Evolutionary conservation across 23 tunicate genomes (phyloP), one percentile per base, ranked within the genome.

Genomic region (Oikopleura vanhoeffeni): DNA sequence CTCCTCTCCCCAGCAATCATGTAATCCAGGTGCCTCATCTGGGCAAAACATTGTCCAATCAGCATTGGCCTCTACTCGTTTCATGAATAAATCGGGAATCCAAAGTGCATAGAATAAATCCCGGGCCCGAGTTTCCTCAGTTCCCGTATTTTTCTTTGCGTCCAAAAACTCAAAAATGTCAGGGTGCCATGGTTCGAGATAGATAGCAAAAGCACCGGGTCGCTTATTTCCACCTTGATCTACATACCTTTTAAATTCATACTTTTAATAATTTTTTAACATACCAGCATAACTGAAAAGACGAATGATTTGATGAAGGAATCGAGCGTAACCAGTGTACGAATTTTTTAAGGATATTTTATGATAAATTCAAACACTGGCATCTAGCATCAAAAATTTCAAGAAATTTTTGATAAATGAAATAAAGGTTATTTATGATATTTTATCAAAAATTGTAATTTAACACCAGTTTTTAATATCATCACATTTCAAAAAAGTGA

Each of bases 211-310:
- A 0, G 96, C 91, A 0, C 99, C 99, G 1, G 99, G 99, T 76
- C 99, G 87, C 89, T 91, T 94, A 84, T 94, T 94, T 28, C 99
- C 99, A 0, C 99, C 99, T 83, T 94, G 99, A 79, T 94, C 99
- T 1, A 94, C 99, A 85, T 94, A 94, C 84, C 99, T 84, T 28
- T 49, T 18, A 49, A 18, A 49, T 8, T 8, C 60, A 49, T 49
- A 8, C 60, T 18, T 49, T 8, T 18, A 18, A 18, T 49, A 18
- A 49, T 8, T 18, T 49, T 8, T 49, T 8, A 8, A 49, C 18
- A 49, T 49, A 49, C 60, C 18, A 8, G 60, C 18, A 49, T 49
- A 49, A 49, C 60, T 49, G 60, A 49, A 49, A 8, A 8, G 60
- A 49, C 18, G 18, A 49, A 49, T 49, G 60, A 49, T 18, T 8